Percentiles rank a stretch among this genome's conserved stretches.
phyloP scores from a whole-genome alignment of 2,797 vertebrate genomes.

The Acropternis orthonyx region DNA sequence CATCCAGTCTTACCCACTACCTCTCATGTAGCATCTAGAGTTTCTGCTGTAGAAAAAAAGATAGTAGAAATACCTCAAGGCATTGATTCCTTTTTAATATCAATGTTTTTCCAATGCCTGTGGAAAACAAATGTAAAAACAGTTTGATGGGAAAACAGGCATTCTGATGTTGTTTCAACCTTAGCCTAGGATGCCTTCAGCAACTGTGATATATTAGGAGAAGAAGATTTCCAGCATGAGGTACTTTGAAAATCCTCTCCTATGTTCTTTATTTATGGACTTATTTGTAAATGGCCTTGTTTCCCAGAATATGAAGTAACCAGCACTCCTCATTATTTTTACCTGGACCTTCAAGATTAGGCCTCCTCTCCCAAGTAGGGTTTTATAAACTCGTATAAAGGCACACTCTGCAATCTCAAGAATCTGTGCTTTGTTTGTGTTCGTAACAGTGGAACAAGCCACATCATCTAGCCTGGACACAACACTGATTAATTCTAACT shows the following conservation, averaged over 20 bases:
- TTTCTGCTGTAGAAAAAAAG: background rate
- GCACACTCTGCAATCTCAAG: background rate
- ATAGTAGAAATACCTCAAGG: background rate
- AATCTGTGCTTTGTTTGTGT: background rate
- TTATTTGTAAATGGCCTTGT: background rate
- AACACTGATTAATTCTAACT: background rate
- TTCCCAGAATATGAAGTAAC: background rate
- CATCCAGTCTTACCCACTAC: background rate
- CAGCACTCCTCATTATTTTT: background rate
- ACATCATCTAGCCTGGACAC: background rate
- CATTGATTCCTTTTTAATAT: conserved; percentile 15
- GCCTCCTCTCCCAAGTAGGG: background rate
- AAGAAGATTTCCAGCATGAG: background rate
- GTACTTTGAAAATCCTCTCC: background rate
- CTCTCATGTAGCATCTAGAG: background rate
- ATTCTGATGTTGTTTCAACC: background rate
- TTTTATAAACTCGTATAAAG: background rate
- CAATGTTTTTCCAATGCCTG: background rate
- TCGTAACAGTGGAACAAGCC: background rate
- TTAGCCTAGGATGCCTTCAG: background rate
- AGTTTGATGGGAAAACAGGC: background rate
- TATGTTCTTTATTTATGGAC: background rate
- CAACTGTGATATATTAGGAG: background rate
- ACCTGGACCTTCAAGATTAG: background rate
- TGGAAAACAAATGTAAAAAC: conserved; percentile 5